Base-by-base conservation (phyloP, 2,797 vertebrate genomes). In the Sebastes cheni region DNA sequence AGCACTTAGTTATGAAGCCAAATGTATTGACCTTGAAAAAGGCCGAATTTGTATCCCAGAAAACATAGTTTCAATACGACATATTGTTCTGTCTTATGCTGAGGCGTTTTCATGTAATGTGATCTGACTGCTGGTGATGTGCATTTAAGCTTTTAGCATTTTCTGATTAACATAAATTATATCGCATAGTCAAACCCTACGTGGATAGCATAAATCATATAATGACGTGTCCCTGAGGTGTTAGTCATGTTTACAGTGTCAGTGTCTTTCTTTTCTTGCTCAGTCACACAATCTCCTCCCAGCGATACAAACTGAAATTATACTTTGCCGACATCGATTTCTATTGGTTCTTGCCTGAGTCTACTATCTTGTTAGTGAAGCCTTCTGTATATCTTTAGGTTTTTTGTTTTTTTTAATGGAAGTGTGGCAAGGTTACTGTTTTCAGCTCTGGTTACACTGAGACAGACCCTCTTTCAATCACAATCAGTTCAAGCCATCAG, bases 91-190 rank as follows among this genome's bases (percentile, higher is more conserved):
- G 64, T 77, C 66, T 39, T 12, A 25, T 52, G 72, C 22, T 46
- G 69, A 60, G 27, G 6, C 23, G 62, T 52, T 59, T 55, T 58
- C 29, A 6, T 42, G 66, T 86, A 83, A 90, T 79, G 55, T 22
- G 76, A 89, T 73, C 76, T 20, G 74, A 80, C 72, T 88, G 73
- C 65, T 50, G 55, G 70, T 84, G 79, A 80, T 76, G 67, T 75
- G 75, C 79, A 42, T 77, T 88, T 72, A 76, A 80, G 87, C 88
- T 85, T 89, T 88, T 69, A 83, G 87, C 81, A 67, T 86, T 77
- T 69, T 20, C 3, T 75, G 76, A 91, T 90, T 89, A 88, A 67
- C 88, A 86, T 90, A 79, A 81, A 90, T 89, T 88, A 80, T 75
- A 83, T 56, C 0, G 23, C 64, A 46, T 36, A 83, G 79, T 83